Base-by-base conservation (phyloP, 1,140 invertebrate genomes). In the Heliconius himera region DNA sequence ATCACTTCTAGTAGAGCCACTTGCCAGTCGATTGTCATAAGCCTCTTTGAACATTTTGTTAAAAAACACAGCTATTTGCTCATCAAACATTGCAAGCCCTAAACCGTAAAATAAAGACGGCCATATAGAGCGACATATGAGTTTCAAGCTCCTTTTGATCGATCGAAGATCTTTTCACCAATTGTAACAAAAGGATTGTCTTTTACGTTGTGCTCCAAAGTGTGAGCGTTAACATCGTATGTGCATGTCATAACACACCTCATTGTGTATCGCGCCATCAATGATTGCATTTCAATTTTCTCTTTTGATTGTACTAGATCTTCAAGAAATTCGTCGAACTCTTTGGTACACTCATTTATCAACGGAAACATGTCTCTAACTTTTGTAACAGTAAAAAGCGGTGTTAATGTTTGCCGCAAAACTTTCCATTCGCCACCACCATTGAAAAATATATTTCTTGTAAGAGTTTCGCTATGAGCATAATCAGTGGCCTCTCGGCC, bases 331-430 rank as follows among this genome's bases (percentile, higher is more conserved):
- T n/a, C 29, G 13, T 70, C 82, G 70, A 22, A 86, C 33, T 20
- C 22, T 41, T 26, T 71, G 13, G 73, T 36, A 41, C 82, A 86
- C 49, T 83, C 80, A 46, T 82, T 81, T 26, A 87, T 86, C 5
- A 87, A 78, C 70, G 84, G 81, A 73, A 86, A 87, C 86, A 87
- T 87, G 29, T 83, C 84, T 51, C 82, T 87, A 70, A 87, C 81
- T 80, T 87, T 87, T 3, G 77, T 26, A 13, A 81, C 79, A 5
- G 86, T 82, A 72, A 83, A 87, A 0, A 86, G 54, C 2, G 84
- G 83, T 0, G 82, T 82, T 9, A 87, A 70, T 29, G 84, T 84
- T 36, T 86, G 82, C 36, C 86, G 75, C 18, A 83, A 46, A 3
- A 83, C 54, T 73, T 82, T 87, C 86, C 84, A 86, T 73, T 76